Conservation (phyloP, 2,888 invertebrate genomes). For the Lordiphosa fenestrarum region DNA sequence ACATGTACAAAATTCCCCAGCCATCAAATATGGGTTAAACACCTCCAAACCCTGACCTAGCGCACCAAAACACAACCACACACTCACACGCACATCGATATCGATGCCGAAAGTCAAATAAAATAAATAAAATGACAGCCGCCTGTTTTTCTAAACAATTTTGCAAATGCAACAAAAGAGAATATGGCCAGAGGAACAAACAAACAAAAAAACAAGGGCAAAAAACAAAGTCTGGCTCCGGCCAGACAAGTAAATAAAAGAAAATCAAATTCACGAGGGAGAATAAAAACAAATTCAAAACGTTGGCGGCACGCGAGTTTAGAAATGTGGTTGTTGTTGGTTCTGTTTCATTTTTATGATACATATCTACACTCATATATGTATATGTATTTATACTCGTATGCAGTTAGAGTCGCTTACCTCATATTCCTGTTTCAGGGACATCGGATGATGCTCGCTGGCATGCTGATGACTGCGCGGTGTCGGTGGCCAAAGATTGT, state of each 20-base stretch:
- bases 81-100: constrained; percentile 1
- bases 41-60: constrained; percentile 69
- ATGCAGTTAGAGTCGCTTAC: constrained; percentile 49
- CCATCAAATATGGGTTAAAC: constrained; percentile 66
- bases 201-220: constrained; percentile 23
- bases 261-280: constrained; percentile 18
- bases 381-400: constrained; percentile 1
- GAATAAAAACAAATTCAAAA: constrained; percentile 41
- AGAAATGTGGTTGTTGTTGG: constrained; percentile 53
- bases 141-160: constrained; percentile 62
- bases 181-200: constrained; percentile 32
- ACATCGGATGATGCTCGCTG: constrained; percentile 76
- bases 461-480: constrained; percentile 77
- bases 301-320: constrained; percentile 57
- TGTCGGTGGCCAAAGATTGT: constrained; percentile 80
- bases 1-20: constrained; percentile 17
- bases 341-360: constrained; percentile 21
- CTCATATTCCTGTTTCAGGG: constrained; percentile 81
- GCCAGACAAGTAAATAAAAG: constrained; percentile 33
- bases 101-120: constrained; percentile 51
- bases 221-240: constrained; percentile 20
- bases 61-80: constrained; percentile 10
- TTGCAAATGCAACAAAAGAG: constrained; percentile 35
- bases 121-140: constrained; percentile 33
- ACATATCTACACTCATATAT: constrained; percentile 19